Conservation (phyloP, 2,888 invertebrate genomes). For the Leptopilina syphax region DNA sequence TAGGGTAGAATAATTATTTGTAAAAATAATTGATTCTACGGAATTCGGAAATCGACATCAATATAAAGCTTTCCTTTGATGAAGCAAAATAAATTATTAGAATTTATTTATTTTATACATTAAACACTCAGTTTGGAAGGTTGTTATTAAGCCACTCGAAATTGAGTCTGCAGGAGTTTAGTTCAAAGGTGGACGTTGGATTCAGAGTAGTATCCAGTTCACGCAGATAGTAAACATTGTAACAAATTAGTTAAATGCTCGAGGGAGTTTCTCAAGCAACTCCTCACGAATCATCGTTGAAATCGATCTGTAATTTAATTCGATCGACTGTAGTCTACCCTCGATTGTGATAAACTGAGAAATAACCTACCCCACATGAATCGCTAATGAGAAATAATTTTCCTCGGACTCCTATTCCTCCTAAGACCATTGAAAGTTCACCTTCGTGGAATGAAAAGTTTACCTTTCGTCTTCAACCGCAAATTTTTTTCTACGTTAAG, state of each 20-base stretch:
- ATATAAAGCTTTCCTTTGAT: not conserved
- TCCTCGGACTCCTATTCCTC: not conserved
- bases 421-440: conserved; percentile 23
- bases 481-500: conserved; percentile 25
- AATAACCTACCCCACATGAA: conserved; percentile 26
- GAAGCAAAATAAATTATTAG: not conserved
- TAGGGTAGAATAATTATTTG: too few relatives aligned
- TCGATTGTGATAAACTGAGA: conserved; percentile 37
- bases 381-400: conserved; percentile 34
- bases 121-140: conserved; percentile 8
- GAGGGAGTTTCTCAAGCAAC: conserved; percentile 24
- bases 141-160: conserved; percentile 14
- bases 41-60: too few relatives aligned
- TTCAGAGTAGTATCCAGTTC: conserved; percentile 30
- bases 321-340: conserved; percentile 24
- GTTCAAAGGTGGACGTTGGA: conserved; percentile 20
- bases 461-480: conserved; percentile 23
- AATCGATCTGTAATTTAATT: conserved; percentile 37
- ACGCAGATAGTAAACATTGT: conserved; percentile 29
- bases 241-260: conserved; percentile 35
- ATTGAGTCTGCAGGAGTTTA: conserved; percentile 28
- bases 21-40: too few relatives aligned
- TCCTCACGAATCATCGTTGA: conserved; percentile 26
- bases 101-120: not conserved
- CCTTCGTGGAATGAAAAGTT: conserved; percentile 31